These are phyloP conservation scores for Triplophysa tibetana DNA, from an alignment of 2,113 vertebrate species.

Conservation along the genomic window DNA sequence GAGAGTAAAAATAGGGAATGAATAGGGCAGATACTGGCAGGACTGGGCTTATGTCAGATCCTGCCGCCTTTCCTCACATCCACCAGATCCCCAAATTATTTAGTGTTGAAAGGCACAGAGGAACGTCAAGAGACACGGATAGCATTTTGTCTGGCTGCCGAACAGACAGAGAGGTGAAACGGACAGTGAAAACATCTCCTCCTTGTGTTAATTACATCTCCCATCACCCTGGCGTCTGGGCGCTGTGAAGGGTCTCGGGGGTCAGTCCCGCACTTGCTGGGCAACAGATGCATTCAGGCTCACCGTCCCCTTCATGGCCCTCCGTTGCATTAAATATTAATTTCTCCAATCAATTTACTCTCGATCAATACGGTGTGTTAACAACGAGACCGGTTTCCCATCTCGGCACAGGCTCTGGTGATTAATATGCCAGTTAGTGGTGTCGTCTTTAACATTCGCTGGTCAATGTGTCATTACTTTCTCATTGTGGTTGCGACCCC, in stretches of 20 bases:
- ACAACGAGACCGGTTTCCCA: constrained; percentile 49
- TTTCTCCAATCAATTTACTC: constrained; percentile 56
- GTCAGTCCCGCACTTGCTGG: constrained; percentile 3
- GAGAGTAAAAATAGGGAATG: not conserved
- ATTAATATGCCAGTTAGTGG: constrained; percentile 58
- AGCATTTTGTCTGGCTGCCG: constrained; percentile 16
- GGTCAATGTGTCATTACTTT: constrained; percentile 55
- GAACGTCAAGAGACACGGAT: constrained; percentile 26
- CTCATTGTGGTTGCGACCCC: constrained; percentile 42
- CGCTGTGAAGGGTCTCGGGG: not conserved
- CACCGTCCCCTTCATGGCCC: constrained; percentile 38
- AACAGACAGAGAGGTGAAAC: constrained; percentile 10
- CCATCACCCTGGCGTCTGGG: constrained; percentile 12
- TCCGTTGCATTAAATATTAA: constrained; percentile 68
- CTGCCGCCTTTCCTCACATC: constrained; percentile 7
- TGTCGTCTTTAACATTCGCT: constrained; percentile 35
- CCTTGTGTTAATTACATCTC: constrained; percentile 29
- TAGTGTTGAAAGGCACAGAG: constrained; percentile 37
- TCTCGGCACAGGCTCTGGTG: constrained; percentile 50
- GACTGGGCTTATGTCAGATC: not conserved
- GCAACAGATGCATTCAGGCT: constrained; percentile 17
- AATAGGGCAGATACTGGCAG: constrained; percentile 9
- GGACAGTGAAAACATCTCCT: constrained; percentile 33
- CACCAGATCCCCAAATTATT: constrained; percentile 42
- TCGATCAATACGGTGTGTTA: constrained; percentile 59